Evolutionary conservation across 2,888 invertebrate species (phyloP).

Genomic region (Hirudinaria manillensis): DNA sequence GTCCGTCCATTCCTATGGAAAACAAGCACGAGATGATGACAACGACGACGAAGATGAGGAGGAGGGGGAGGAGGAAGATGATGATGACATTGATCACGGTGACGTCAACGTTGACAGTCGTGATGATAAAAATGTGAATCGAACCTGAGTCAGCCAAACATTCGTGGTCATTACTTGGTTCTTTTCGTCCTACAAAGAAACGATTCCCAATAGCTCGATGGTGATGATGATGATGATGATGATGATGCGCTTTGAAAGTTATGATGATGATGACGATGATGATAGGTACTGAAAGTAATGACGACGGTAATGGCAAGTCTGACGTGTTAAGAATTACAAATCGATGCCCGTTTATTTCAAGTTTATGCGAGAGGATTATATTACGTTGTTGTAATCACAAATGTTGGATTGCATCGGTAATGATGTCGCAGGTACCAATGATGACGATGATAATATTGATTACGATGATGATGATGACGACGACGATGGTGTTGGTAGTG

Average conservation of each 20-base stretch:
- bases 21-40: not conserved
- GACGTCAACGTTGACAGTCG: not conserved
- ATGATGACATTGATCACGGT: slow-evolving; percentile 17
- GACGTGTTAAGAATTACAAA: not conserved
- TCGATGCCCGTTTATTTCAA: too few relatives aligned
- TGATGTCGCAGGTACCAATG: too few relatives aligned
- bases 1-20: slow-evolving; percentile 58
- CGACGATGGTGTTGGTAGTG: too few relatives aligned
- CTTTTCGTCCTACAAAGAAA: slow-evolving; percentile 51
- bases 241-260: not conserved
- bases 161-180: slow-evolving; percentile 97
- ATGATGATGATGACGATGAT: not conserved
- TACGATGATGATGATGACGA: too few relatives aligned
- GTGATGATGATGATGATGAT: slow-evolving; percentile 29
- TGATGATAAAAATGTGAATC: slow-evolving; percentile 42
- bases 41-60: slow-evolving; percentile 14
- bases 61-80: not conserved
- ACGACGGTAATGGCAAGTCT: not conserved
- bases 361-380: too few relatives aligned
- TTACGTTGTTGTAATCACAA: too few relatives aligned
- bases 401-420: too few relatives aligned
- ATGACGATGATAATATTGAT: too few relatives aligned
- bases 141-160: slow-evolving; percentile 95
- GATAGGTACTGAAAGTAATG: not conserved
- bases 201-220: slow-evolving; percentile 21